phyloP scores from a whole-genome alignment of 2,888 invertebrate species.

The Cheilosia vernalis region DNA sequence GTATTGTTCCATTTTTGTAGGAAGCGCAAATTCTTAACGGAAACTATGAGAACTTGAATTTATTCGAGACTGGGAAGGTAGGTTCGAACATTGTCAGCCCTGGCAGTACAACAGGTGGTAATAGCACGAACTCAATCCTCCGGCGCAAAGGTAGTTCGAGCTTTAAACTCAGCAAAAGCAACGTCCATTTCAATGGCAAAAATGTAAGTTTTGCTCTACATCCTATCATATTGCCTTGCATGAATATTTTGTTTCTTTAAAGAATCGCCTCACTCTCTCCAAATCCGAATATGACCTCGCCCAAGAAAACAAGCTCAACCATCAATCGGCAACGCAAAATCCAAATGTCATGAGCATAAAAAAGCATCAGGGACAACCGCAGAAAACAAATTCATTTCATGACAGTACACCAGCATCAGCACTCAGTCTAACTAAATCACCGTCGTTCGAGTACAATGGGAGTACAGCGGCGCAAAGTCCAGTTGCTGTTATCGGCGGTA shows the following conservation, averaged over 20 bases:
- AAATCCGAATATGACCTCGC: constrained; percentile 77
- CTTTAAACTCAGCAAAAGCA: constrained; percentile 71
- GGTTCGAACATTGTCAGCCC: neutral
- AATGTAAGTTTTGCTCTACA: constrained; percentile 20
- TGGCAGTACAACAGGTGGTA: constrained; percentile 3
- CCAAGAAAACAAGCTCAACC: constrained; percentile 78
- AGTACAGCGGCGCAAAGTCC: constrained; percentile 7
- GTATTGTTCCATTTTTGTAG: constrained; percentile 55
- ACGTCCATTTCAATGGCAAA: constrained; percentile 58
- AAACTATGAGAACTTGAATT: constrained; percentile 80
- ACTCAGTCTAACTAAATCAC: constrained; percentile 63
- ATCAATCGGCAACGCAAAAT: constrained; percentile 76
- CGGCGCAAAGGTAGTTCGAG: constrained; percentile 79
- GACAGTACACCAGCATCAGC: constrained; percentile 56
- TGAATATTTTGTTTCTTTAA: neutral
- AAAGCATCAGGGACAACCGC: constrained; percentile 67
- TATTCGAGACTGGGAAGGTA: constrained; percentile 77
- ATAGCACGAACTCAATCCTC: constrained; percentile 75
- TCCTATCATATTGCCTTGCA: no score
- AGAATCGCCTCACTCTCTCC: constrained; percentile 65
- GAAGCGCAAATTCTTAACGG: constrained; percentile 82
- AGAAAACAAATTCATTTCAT: constrained; percentile 69
- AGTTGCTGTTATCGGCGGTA: neutral
- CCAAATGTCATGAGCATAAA: constrained; percentile 71
- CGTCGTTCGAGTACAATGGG: constrained; percentile 63